Conservation (phyloP, 2,888 invertebrate genomes). For the Mechanitis messenoides region DNA sequence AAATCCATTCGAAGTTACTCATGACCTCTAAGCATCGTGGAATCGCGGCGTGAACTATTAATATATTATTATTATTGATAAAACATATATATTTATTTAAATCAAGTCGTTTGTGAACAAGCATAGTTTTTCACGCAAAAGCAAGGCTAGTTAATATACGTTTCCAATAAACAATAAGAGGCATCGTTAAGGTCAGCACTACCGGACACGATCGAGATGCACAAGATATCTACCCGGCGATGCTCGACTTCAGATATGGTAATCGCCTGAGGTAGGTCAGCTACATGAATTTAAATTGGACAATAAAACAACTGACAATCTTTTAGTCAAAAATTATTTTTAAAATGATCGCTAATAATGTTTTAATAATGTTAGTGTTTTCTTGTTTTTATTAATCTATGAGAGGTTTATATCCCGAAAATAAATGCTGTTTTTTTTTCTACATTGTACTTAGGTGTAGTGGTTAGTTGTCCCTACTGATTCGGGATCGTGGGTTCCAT, state of each 20-base stretch:
- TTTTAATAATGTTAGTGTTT: not conserved
- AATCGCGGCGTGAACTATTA: no score
- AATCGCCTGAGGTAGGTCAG: conserved; percentile 43
- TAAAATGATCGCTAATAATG: not conserved
- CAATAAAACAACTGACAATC: conserved; percentile 31
- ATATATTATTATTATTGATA: no score
- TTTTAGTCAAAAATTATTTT: conserved; percentile 27
- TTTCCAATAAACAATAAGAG: conserved; percentile 29
- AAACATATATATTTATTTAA: not conserved
- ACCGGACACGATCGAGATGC: conserved; percentile 29
- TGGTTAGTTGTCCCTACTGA: no score
- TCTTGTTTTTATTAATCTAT: no score
- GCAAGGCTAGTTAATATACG: conserved; percentile 24
- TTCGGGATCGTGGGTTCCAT: no score
- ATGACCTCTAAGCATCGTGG: no score
- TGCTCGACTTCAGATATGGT: conserved; percentile 62
- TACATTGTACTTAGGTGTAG: no score
- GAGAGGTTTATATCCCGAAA: no score
- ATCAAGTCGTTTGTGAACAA: not conserved
- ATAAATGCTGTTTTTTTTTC: no score
- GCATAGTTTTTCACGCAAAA: not conserved
- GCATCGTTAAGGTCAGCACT: conserved; percentile 21
- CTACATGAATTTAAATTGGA: conserved; percentile 31
- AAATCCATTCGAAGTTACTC: no score
- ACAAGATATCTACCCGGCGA: conserved; percentile 38